Base-by-base conservation (phyloP, 2,888 invertebrate genomes). In the Microctonus aethiopoides region DNA sequence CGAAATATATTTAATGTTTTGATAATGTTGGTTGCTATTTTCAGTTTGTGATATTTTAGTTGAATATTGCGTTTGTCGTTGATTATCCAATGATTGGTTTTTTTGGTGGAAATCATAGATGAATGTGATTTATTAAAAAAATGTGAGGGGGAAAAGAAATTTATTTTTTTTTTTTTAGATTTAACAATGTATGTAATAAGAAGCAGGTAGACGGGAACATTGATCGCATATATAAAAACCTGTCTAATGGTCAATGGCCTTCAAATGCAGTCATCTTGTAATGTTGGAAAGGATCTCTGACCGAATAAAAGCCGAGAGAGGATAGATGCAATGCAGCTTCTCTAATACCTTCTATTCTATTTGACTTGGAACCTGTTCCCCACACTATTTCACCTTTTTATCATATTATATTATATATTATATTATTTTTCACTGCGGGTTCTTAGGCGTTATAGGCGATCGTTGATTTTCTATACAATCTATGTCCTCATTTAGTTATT, bases 251-350 rank as follows among this genome's bases (percentile, higher is more conserved):
- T 73, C 76, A 74, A 72, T 73, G 74, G 73, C 76, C 76, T 76
- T 73, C 70, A 66, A 70, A 67, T 76, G 76, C 76, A 76, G 73
- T 74, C 74, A 76, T 74, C 73, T 74, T 61, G 72, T 74, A 72
- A 76, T 74, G 70, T 74, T 61, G 39, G 29, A 54, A 56, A 65
- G 56, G 64, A 54, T 64, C 52, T 74, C 62, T 46, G 67, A 61
- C 68, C 62, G 67, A 34, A n/a, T 34, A 36, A 65, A 34, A n/a
- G 39, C 24, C 51, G 24, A 65, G 39, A 56, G 16, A 65, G 34
- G 20, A 46, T 46, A 57, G 57, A 34, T 57, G 57, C 57, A 57
- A 29, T 63, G 24, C 22, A 61, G 70, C 65, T 52, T 39, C 60
- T 29, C 70, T 54, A 34, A 34, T 61, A 36, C 61, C 52, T 63